A percentile compares a stretch with the other conserved stretches of the same genome.
phyloP scores from a whole-genome alignment of 2,113 vertebrate genomes.

The Percina caprodes region DNA sequence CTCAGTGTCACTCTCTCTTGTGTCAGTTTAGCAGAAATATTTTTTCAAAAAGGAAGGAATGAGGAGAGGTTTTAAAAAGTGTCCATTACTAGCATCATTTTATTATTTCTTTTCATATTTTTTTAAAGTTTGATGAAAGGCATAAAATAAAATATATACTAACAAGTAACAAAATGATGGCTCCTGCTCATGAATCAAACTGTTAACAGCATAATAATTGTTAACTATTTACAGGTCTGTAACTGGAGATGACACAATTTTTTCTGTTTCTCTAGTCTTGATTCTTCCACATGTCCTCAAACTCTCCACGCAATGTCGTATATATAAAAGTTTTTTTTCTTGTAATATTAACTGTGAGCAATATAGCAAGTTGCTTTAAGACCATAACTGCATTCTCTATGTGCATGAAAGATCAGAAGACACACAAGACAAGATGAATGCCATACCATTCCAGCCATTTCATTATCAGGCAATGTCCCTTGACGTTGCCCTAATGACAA shows the following conservation, averaged over 20 bases:
- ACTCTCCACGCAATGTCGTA: neutral
- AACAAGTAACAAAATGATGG: neutral
- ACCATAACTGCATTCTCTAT: conserved; percentile 24
- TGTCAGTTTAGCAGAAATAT: neutral
- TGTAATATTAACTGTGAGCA: neutral
- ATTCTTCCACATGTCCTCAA: conserved; percentile 8
- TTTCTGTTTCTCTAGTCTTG: neutral
- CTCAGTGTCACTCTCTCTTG: too few species aligned
- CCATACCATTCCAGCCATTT: conserved; percentile 60
- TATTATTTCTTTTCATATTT: too few species aligned
- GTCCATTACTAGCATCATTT: neutral
- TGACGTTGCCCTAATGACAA: conserved; percentile 67
- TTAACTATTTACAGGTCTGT: neutral
- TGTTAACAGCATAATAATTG: neutral
- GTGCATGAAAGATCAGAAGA: conserved; percentile 54
- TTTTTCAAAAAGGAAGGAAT: neutral
- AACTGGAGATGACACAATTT: neutral
- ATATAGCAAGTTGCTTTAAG: conserved; percentile 7
- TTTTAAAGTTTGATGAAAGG: neutral
- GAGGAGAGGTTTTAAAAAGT: neutral
- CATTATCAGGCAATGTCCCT: conserved; percentile 63
- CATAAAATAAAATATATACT: neutral
- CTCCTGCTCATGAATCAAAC: neutral
- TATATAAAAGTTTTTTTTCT: neutral
- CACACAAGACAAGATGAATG: conserved; percentile 35